Base-by-base conservation (phyloP, 1,140 invertebrate genomes). In the Dreissena polymorpha region DNA sequence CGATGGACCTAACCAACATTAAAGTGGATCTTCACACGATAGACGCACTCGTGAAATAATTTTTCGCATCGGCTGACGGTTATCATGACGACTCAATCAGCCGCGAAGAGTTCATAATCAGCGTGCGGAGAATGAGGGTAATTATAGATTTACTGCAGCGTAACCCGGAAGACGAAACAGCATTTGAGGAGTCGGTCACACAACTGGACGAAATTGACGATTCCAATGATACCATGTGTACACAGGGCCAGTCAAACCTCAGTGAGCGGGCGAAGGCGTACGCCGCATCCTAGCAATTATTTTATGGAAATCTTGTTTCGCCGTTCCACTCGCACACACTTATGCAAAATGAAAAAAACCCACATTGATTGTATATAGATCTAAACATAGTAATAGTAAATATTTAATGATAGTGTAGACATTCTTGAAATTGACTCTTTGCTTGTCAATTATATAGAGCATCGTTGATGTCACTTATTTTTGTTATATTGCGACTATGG, bases 41-140 rank as follows among this genome's bases (percentile, higher is more conserved):
- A 0, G 85, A 84, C 13, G 51, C 77, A 0, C 55, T 86, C 2
- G 86, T 82, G 10, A 23, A 69, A 1, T 27, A 78, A 16, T 70
- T 88, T 21, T 88, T 88, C 72, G 13, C 72, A 49, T 72, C 60
- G 1, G 57, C 84, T 16, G 87, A 88, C 25, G 51, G 49, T 16
- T 83, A 88, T 55, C 51, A 74, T 50, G 85, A 88, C 70, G 63
- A 85, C 16, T 25, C 21, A 13, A 88, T 88, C 8, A 88, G 81
- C 53, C 12, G 29, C n/a, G 74, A 84, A 21, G 87, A 88, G 29
- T 88, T 88, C 64, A 16, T 86, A 10, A 23, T 63, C 0, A 74
- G 82, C 6, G 87, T 84, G 10, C 51, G 68, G 14, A 65, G 73
- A 2, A 68, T 83, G 63, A 68, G 71, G 16, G 57, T 84, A 16